Evolutionary conservation across 2,113 vertebrate genomes (phyloP), one percentile per base, ranked within the genome.

Genomic region (Scophthalmus maximus): DNA sequence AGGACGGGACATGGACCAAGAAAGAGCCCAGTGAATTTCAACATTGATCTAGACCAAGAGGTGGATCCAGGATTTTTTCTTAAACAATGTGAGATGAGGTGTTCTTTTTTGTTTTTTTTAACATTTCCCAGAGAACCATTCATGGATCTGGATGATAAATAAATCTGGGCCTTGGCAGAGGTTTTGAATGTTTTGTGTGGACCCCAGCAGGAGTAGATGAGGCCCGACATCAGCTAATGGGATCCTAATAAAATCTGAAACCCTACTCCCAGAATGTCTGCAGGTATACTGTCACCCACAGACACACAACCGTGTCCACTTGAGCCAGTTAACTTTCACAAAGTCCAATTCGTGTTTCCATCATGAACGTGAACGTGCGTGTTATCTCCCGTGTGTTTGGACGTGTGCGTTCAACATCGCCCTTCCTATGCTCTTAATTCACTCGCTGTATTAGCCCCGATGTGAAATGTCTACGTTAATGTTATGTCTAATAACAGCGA

Each of bases 371-470:
- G 10, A 49, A 49, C 76, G 63, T 65, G 68, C 78, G 85, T 34
- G 49, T 77, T 75, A 75, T 57, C 29, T 52, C 47, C 46, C 1
- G 22, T 47, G 44, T 86, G 76, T 90, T 90, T 88, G 77, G 85
- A 85, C 85, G 5, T 76, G 46, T 34, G 25, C 11, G 3, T 84
- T 76, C 73, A 79, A 75, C 85, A 82, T 82, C 88, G 73, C 83
- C n/a, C 87, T 71, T 68, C 58, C 76, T 36, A 10, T 38, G 1
- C 47, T 46, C 42, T 46, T n/a, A 46, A 46, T 62, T 81, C 73
- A 75, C 30, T 58, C 4, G 1, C 26, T 0, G 30, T 78, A 68
- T 75, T 66, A 64, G 23, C 5, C n/a, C 2, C 11, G 1, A 65
- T 34, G 80, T 62, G 73, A 71, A 46, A 50, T n/a, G 27, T 57